phyloP scores from a whole-genome alignment of 1,140 invertebrate species.

The Centruroides vittatus region DNA sequence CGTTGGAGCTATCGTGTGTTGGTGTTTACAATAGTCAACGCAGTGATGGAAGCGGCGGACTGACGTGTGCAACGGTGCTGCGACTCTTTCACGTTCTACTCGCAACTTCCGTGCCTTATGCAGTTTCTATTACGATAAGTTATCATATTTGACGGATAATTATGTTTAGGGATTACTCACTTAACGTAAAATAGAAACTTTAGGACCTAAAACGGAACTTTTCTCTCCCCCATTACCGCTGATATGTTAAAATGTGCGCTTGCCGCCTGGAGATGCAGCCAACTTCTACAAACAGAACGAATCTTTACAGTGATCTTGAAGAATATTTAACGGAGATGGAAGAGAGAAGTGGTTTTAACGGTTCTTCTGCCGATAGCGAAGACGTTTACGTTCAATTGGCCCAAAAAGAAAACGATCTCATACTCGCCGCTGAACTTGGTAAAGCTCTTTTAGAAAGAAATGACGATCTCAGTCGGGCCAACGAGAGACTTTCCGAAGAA shows the following conservation, averaged over 20 bases:
- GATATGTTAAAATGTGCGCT: slow-evolving; percentile 8
- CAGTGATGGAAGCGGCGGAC: no score
- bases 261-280: slow-evolving; percentile 15
- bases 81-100: no score
- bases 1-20: no score
- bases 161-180: no score
- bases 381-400: slow-evolving; percentile 70
- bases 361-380: slow-evolving; percentile 29
- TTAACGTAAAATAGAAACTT: no score
- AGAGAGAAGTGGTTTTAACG: slow-evolving; percentile 22
- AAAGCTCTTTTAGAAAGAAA: slow-evolving; percentile 90
- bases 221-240: no score
- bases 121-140: no score
- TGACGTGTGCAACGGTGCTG: no score
- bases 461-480: slow-evolving; percentile 71
- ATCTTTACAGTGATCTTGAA: slow-evolving; percentile 29
- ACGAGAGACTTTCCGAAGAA: slow-evolving; percentile 71
- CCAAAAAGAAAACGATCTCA: slow-evolving; percentile 82
- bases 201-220: no score
- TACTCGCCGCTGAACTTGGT: slow-evolving; percentile 83
- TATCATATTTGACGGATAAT: no score
- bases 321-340: slow-evolving; percentile 42
- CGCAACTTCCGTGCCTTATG: no score
- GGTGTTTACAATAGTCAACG: no score
- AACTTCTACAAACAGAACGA: slow-evolving; percentile 2